A percentile compares a stretch with the other conserved stretches of the same genome.
Conservation (phyloP, 2,888 invertebrate genomes). For the Dione juno region DNA sequence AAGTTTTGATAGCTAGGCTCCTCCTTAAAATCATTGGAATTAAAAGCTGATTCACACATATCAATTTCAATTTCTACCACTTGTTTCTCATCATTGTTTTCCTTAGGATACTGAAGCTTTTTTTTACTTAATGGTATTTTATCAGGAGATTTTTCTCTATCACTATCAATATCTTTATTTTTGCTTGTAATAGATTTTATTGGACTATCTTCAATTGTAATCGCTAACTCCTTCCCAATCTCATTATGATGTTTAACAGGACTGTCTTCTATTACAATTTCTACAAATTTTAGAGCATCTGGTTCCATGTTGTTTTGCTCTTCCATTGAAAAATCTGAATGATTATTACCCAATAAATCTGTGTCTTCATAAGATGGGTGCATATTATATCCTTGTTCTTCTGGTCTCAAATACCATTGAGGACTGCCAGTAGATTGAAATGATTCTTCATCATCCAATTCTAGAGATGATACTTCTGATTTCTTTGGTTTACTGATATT, state of each 20-base stretch:
- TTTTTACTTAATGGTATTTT: slow-evolving; percentile 67
- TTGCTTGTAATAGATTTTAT: slow-evolving; percentile 53
- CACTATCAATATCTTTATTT: slow-evolving; percentile 50
- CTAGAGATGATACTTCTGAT: slow-evolving; percentile 61
- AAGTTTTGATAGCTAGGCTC: slow-evolving; percentile 11
- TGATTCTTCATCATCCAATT: slow-evolving; percentile 71
- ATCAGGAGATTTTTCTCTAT: slow-evolving; percentile 46
- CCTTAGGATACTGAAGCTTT: slow-evolving; percentile 65
- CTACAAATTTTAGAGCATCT: slow-evolving; percentile 57
- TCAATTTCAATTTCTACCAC: slow-evolving; percentile 59
- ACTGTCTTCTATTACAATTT: slow-evolving; percentile 78
- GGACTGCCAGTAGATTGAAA: slow-evolving; percentile 54
- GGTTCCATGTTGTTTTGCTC: slow-evolving; percentile 71
- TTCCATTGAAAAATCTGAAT: slow-evolving; percentile 48
- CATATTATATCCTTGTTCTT: slow-evolving; percentile 53
- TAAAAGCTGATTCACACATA: slow-evolving; percentile 37
- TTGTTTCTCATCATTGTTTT: slow-evolving; percentile 38
- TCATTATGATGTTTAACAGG: slow-evolving; percentile 64
- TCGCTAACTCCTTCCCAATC: slow-evolving; percentile 60
- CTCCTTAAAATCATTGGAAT: slow-evolving; percentile 15
- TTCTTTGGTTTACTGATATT: slow-evolving; percentile 39
- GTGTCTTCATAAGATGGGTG: slow-evolving; percentile 15
- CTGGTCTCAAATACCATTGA: slow-evolving; percentile 76
- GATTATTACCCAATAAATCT: slow-evolving; percentile 15
- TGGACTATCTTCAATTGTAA: slow-evolving; percentile 77